Percentiles rank a stretch among this genome's conserved stretches.
These are phyloP conservation scores for Argyresthia albistria DNA, from an alignment of 2,888 invertebrate genomes.

Conservation along the genomic window DNA sequence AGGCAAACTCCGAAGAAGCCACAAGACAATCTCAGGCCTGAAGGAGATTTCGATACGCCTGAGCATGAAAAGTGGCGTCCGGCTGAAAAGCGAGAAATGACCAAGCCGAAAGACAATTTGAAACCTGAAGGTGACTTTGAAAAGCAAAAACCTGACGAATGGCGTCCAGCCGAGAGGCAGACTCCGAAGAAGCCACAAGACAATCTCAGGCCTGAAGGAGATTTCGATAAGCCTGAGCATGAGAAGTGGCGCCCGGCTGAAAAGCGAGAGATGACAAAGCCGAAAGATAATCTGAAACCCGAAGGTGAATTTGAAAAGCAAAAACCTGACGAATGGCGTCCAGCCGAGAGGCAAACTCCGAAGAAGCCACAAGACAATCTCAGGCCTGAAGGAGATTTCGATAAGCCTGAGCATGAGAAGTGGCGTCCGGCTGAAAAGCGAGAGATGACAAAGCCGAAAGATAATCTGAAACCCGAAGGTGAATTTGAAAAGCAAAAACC, in stretches of 20 bases:
- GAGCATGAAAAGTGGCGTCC: conserved; percentile 31
- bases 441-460: conserved; percentile 51
- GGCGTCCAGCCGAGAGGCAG: conserved; percentile 27
- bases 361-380: conserved; percentile 62
- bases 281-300: conserved; percentile 56
- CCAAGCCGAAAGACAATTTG: conserved; percentile 60
- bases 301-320: conserved; percentile 73
- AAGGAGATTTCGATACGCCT: conserved; percentile 41
- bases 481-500: conserved; percentile 47
- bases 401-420: conserved; percentile 38
- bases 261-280: conserved; percentile 22
- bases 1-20: conserved; percentile 31
- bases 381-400: conserved; percentile 72
- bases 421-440: conserved; percentile 62
- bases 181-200: conserved; percentile 23
- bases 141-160: conserved; percentile 24
- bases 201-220: conserved; percentile 72
- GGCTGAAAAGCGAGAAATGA: conserved; percentile 22
- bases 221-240: conserved; percentile 51
- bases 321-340: conserved; percentile 30
- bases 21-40: conserved; percentile 49
- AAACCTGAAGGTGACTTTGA: conserved; percentile 70
- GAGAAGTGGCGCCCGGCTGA: conserved; percentile 38
- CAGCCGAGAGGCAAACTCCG: conserved; percentile 45
- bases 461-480: conserved; percentile 72